Percentiles rank a stretch among this genome's conserved stretches.
These are phyloP conservation scores for Sparidentex hasta DNA, from an alignment of 2,797 vertebrate genomes.

Conservation along the genomic window DNA sequence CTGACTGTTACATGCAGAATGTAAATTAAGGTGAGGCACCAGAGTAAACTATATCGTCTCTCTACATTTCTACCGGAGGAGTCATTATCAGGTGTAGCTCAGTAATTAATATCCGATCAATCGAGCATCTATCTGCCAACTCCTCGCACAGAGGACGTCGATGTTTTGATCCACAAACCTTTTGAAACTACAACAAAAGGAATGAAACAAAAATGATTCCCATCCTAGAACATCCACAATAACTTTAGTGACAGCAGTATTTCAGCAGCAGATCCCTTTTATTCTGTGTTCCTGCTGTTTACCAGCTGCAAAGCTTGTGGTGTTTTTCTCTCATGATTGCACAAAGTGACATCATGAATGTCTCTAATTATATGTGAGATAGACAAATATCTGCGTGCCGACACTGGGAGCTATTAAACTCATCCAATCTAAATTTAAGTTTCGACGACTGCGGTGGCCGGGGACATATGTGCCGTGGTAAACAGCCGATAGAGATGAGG, in stretches of 20 bases:
- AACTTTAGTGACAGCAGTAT: not conserved
- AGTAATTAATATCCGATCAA: not conserved
- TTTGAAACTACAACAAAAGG: too few relatives aligned
- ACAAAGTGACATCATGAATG: constrained; percentile 33
- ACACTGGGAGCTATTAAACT: constrained; percentile 22
- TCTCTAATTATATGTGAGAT: constrained; percentile 34
- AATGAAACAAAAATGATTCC: too few relatives aligned
- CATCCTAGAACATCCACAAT: not conserved
- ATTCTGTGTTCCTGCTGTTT: constrained; percentile 2
- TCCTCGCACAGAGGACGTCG: not conserved
- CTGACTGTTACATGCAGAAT: constrained; percentile 2
- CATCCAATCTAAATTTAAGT: constrained; percentile 45
- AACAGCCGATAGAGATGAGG: constrained; percentile 13
- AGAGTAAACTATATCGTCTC: not conserved
- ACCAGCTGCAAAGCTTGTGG: not conserved
- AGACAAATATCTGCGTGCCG: constrained; percentile 40
- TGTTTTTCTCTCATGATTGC: constrained; percentile 11
- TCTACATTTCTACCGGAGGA: not conserved
- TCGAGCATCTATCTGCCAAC: not conserved
- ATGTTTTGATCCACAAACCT: too few relatives aligned
- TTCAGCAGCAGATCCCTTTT: not conserved
- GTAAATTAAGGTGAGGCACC: not conserved
- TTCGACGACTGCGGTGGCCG: constrained; percentile 11
- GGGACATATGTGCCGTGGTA: constrained; percentile 35
- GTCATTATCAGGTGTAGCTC: not conserved